These are phyloP conservation scores for Choloepus didactylus DNA, from an alignment of 2,797 vertebrate species.

Conservation along the genomic window DNA sequence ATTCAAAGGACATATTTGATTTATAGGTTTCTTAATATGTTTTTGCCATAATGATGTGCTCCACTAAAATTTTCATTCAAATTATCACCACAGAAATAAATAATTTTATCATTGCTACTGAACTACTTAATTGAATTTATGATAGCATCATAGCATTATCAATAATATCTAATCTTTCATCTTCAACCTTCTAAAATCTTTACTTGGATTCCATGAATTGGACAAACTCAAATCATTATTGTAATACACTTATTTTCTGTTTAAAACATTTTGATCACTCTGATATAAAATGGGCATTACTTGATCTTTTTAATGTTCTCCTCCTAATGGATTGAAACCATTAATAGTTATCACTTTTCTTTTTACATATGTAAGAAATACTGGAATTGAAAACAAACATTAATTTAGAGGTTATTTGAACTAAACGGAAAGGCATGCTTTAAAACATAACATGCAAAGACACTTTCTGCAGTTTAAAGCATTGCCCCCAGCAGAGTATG, in stretches of 20 bases:
- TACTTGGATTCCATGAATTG: background rate
- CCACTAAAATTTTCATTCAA: background rate
- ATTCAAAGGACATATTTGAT: background rate
- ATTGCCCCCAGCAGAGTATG: background rate
- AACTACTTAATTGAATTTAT: background rate
- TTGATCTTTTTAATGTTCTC: background rate
- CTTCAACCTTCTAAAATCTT: background rate
- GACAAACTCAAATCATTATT: background rate
- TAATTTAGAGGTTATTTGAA: background rate
- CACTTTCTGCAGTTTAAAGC: background rate
- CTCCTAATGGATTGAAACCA: background rate
- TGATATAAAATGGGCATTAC: background rate
- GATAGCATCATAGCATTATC: background rate
- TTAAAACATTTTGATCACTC: background rate
- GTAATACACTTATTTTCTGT: background rate
- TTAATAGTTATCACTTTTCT: background rate
- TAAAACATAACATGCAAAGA: background rate
- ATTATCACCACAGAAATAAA: background rate
- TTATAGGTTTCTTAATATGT: background rate
- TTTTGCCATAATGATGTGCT: background rate
- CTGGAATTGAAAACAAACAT: background rate
- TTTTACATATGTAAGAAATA: background rate
- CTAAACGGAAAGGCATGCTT: slow-evolving; percentile 16
- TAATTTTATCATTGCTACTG: background rate
- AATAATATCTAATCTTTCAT: background rate